phyloP scores from a whole-genome alignment of 2,888 invertebrate species.

The Stenichneumon culpator region DNA sequence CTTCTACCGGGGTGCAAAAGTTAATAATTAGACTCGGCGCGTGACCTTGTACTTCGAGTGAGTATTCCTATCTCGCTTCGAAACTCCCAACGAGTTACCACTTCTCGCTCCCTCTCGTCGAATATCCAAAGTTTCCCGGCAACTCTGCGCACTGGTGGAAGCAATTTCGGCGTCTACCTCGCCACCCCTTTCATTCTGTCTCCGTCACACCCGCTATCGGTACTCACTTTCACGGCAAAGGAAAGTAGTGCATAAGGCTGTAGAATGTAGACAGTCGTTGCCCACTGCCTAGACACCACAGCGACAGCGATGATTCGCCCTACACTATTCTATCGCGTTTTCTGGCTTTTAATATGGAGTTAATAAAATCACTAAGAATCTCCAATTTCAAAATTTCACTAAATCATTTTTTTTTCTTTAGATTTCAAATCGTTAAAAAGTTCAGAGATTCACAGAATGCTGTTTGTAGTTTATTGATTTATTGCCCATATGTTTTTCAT shows the following conservation, averaged over 20 bases:
- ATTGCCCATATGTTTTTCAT: neutral
- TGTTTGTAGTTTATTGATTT: neutral
- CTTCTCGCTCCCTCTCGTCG: slow-evolving; percentile 72
- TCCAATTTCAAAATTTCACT: neutral
- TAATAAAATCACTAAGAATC: neutral
- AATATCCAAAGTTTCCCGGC: slow-evolving; percentile 83
- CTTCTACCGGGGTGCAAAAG: slow-evolving; percentile 75
- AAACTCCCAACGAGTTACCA: slow-evolving; percentile 55
- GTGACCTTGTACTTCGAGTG: slow-evolving; percentile 83
- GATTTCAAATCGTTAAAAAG: neutral
- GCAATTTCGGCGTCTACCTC: slow-evolving; percentile 83
- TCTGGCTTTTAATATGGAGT: neutral
- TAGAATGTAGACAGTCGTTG: slow-evolving; percentile 74
- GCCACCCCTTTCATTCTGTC: slow-evolving; percentile 69
- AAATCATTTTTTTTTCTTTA: neutral
- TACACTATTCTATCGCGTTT: neutral
- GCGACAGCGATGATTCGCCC: slow-evolving; percentile 2
- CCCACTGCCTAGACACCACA: slow-evolving; percentile 22
- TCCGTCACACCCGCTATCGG: slow-evolving; percentile 70
- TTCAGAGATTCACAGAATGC: neutral
- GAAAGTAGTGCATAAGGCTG: slow-evolving; percentile 82
- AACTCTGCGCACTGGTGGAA: slow-evolving; percentile 81
- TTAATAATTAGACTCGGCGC: slow-evolving; percentile 84
- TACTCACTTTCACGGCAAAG: slow-evolving; percentile 75
- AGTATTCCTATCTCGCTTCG: slow-evolving; percentile 70